Evolutionary conservation across 2,888 invertebrate species (phyloP), one percentile per base, ranked within the genome.

Genomic region (Tolmerus cingulatus): DNA sequence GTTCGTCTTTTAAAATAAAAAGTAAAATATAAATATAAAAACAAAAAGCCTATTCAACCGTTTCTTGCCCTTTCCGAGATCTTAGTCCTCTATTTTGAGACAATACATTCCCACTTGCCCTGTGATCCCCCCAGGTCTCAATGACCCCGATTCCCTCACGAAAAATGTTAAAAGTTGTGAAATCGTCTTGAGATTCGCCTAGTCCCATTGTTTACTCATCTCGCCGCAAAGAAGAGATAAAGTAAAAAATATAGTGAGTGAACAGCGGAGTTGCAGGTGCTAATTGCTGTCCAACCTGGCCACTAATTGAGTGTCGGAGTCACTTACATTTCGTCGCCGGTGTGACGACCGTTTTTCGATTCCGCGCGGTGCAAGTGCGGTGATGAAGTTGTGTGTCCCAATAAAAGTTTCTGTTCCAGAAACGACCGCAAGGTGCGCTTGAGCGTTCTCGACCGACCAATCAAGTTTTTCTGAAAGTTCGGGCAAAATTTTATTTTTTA

Each of bases 231-330:
- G 12, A 46, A 46, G 16, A 46, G 43, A 46, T 46, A 46, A 46
- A 43, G 14, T 43, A 43, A 1, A 40, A 74, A 40, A 76, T 46
- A 51, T 77, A 87, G 74, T 79, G 81, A 87, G 76, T 51, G 66
- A 66, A 23, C 66, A 66, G 12, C 66, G 23, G 23, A 87, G 76
- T 87, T 87, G 74, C 88, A 87, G 87, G 87, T 88, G 87, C 81
- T 88, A 88, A 87, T 88, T 87, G 86, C 79, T 57, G 82, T n/a
- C 37, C 16, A 46, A 27, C 7, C 23, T 81, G 23, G 51, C 55
- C 81, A 51, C 34, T 55, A 81, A 81, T 81, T 55, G 5, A 51
- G 81, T 81, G 82, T 37, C 43, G 23, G 40, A 14, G 57, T 82
- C 30, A 82, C 66, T 82, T 82, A 81, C 81, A 82, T 57, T 85